Base-by-base conservation (phyloP, 1,140 invertebrate species). In the Zelostemma sp. region DNA sequence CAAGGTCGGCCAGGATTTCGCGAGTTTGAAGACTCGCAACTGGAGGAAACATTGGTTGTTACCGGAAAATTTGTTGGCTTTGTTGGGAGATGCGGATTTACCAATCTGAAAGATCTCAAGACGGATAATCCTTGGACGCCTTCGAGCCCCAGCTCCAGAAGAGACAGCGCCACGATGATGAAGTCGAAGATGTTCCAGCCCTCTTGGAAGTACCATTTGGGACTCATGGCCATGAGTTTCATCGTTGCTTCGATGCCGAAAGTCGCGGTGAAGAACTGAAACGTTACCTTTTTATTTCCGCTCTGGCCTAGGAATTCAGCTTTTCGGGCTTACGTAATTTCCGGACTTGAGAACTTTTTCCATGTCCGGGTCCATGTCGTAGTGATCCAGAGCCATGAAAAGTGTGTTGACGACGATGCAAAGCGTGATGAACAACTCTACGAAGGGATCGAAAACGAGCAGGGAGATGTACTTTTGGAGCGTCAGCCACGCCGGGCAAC, bases 171-270 rank as follows among this genome's bases (percentile, higher is more conserved):
- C 73, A 99, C 97, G 84, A 99, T 99, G 76, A 99, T 94, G 83
- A 98, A 97, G 88, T 99, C 97, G 86, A 99, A 99, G 74, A 97
- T 96, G 84, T 99, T 99, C 97, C 97, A 99, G 54, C 96, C 95
- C 85, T 98, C 97, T 90, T 97, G 95, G 88, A 99, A 98, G 86
- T 99, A 99, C 86, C 89, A 95, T 78, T 97, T 95, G 50, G 97
- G 96, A 86, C 95, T 97, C 92, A 98, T 95, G 2, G 97, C 97
- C 77, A 97, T 91, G 62, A 99, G 88, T 85, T 99, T 99, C 83
- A 97, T 86, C 19, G 91, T 91, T n/a, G 95, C 96, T 90, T 99
- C 97, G 77, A 97, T 95, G 59, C 93, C 96, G 85, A 99, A 99
- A 50, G 97, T 99, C 33, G 95, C 95, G 45, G 97, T 98, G 87